phyloP scores from a whole-genome alignment of 30 jellyfish, hydroid and myxozoan genomes.

The Chironex yamaguchii region DNA sequence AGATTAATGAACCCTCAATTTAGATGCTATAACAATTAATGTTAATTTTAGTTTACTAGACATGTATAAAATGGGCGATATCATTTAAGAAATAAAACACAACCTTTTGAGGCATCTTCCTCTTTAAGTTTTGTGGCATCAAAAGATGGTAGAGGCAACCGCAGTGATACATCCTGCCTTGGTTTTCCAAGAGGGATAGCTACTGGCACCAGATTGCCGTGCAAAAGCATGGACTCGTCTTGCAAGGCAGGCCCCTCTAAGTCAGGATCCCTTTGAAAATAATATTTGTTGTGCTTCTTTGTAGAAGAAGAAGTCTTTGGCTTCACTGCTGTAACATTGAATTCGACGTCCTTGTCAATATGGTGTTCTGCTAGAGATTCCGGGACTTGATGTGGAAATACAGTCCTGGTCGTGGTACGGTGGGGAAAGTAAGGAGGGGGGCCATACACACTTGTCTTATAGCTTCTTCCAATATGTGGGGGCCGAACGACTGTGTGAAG shows the following conservation, averaged over 20 bases:
- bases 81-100: too few species aligned
- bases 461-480: background rate
- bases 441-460: background rate
- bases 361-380: background rate
- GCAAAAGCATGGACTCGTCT: too few species aligned
- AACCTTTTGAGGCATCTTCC: too few species aligned
- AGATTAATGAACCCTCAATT: too few species aligned
- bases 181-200: slow-evolving; percentile 76
- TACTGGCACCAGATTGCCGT: slow-evolving; percentile 76
- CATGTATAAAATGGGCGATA: too few species aligned
- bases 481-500: background rate
- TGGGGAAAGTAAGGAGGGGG: background rate
- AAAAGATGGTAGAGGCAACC: slow-evolving; percentile 68
- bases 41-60: too few species aligned
- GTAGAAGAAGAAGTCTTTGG: background rate
- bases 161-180: slow-evolving; percentile 55
- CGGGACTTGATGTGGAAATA: background rate
- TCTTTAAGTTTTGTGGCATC: background rate
- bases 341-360: background rate
- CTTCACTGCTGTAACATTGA: background rate
- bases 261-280: background rate
- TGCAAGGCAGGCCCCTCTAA: background rate
- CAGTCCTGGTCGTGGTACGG: background rate
- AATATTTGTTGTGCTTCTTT: background rate
- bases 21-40: too few species aligned